Percentiles rank a stretch among this genome's conserved stretches.
Evolutionary conservation across 1,140 invertebrate species (phyloP).

Genomic region (Drosophila azteca): DNA sequence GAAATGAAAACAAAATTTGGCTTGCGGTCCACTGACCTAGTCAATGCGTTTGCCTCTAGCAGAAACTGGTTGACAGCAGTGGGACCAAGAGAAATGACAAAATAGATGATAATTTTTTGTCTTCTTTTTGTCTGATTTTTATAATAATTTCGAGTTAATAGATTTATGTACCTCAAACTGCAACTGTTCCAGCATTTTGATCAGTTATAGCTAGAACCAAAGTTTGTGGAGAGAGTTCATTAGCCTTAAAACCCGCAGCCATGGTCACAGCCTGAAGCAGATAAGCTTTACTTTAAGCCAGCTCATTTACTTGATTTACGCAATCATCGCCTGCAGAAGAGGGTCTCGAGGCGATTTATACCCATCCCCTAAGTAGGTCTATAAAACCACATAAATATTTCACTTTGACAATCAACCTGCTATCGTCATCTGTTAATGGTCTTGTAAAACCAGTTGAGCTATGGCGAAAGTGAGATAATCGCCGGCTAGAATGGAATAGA

Average conservation of each 20-base stretch:
- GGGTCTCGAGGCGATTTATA: neutral
- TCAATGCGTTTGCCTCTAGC: slow-evolving; percentile 39
- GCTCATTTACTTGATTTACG: slow-evolving; percentile 7
- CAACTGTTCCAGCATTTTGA: no score
- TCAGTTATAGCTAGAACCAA: neutral
- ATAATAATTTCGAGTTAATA: neutral
- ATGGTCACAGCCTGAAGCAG: slow-evolving; percentile 46
- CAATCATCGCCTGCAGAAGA: slow-evolving; percentile 16
- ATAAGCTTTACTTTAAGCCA: neutral
- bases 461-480: slow-evolving; percentile 35
- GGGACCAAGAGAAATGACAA: slow-evolving; percentile 27
- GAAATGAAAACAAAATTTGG: slow-evolving; percentile 18
- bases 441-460: slow-evolving; percentile 51
- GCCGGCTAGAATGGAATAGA: slow-evolving; percentile 7
- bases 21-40: slow-evolving; percentile 65
- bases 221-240: slow-evolving; percentile 27
- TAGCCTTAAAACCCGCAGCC: slow-evolving; percentile 33
- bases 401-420: slow-evolving; percentile 2
- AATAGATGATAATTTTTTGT: slow-evolving; percentile 16
- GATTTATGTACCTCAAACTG: neutral
- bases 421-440: slow-evolving; percentile 29
- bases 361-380: slow-evolving; percentile 1
- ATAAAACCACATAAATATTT: slow-evolving; percentile 16
- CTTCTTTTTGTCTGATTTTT: slow-evolving; percentile 1
- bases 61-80: slow-evolving; percentile 54